Evolutionary conservation across 2,888 invertebrate species (phyloP).

Genomic region (Chrysolina oricalcia): DNA sequence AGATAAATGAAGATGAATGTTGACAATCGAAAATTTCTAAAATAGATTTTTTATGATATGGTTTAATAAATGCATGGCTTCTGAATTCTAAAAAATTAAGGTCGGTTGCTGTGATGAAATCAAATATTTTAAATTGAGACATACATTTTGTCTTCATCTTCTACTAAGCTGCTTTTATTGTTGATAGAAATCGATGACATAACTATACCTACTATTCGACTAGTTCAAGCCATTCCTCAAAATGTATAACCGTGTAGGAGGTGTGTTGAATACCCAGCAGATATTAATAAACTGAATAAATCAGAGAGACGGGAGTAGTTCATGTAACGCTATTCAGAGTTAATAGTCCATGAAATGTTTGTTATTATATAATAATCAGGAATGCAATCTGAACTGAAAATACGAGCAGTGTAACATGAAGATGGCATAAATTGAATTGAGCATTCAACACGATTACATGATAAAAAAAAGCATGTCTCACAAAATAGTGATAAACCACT

Average conservation of each 20-base stretch:
- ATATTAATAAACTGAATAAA: background rate
- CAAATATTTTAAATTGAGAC: too few relatives aligned
- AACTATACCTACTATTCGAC: too few relatives aligned
- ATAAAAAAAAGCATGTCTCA: background rate
- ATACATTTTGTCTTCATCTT: too few relatives aligned
- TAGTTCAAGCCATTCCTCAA: too few relatives aligned
- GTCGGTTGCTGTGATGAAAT: too few relatives aligned
- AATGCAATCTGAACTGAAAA: background rate
- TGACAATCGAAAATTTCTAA: too few relatives aligned
- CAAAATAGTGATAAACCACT: background rate
- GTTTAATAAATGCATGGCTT: too few relatives aligned
- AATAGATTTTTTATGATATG: too few relatives aligned
- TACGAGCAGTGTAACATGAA: background rate
- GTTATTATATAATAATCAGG: conserved; percentile 11
- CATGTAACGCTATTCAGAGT: conserved; percentile 18
- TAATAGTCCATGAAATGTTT: conserved; percentile 18
- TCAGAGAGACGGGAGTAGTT: background rate
- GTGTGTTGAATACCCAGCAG: background rate
- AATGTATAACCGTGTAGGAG: background rate
- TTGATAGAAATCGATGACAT: too few relatives aligned
- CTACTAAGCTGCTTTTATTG: too few relatives aligned
- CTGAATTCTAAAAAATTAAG: too few relatives aligned
- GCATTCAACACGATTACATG: background rate
- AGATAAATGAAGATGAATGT: too few relatives aligned
- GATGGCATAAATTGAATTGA: background rate